A percentile compares a stretch with the other conserved stretches of the same genome.
phyloP scores from a whole-genome alignment of 2,113 vertebrate genomes.

The Rynchops niger region DNA sequence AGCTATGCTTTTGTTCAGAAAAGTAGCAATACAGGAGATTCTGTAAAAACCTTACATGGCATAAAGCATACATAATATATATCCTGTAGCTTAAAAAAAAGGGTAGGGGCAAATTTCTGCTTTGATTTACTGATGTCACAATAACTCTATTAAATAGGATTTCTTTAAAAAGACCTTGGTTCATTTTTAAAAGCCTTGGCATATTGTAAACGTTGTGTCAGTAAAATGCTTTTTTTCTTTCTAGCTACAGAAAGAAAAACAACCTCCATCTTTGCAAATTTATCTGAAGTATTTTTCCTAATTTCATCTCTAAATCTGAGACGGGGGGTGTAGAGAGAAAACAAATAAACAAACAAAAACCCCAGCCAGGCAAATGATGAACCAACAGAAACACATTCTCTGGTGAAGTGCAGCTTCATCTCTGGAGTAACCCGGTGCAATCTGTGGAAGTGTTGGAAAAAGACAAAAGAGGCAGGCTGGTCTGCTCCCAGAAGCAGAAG shows the following conservation, averaged over 20 bases:
- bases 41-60: background rate
- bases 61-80: background rate
- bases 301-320: background rate
- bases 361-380: background rate
- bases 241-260: background rate
- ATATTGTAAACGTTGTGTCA: background rate
- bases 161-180: background rate
- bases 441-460: background rate
- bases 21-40: background rate
- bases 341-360: background rate
- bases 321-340: background rate
- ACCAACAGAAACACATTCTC: background rate
- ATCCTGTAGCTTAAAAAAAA: background rate
- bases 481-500: background rate
- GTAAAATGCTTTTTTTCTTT: background rate
- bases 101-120: background rate
- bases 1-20: background rate
- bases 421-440: background rate
- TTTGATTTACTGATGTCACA: background rate
- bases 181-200: background rate
- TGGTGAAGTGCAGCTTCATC: background rate
- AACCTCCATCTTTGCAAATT: accelerated
- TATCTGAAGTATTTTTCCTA: background rate
- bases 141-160: background rate
- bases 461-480: background rate